Percentiles rank a stretch among this genome's conserved stretches.
phyloP scores from a whole-genome alignment of 2,797 vertebrate genomes.

The Pagetopsis macropterus region DNA sequence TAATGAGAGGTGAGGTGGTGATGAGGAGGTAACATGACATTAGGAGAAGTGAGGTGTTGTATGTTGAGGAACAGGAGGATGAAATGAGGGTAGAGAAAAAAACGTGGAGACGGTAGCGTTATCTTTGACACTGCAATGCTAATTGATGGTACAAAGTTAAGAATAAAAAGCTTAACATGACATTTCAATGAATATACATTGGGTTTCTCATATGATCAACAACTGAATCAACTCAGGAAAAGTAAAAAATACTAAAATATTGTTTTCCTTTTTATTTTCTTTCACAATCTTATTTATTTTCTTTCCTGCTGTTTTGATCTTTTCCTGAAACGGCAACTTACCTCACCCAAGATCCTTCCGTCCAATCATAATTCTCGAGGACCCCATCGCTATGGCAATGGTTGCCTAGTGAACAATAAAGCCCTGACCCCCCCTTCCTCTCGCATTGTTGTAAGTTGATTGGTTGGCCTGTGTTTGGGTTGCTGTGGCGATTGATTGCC shows the following conservation, averaged over 20 bases:
- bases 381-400: conserved; percentile 86
- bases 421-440: conserved; percentile 85
- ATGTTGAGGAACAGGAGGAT: conserved; percentile 41
- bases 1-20: conserved; percentile 56
- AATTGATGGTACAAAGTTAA: conserved; percentile 52
- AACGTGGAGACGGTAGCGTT: conserved; percentile 27
- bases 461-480: conserved; percentile 85
- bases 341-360: conserved; percentile 83
- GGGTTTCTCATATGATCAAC: conserved; percentile 56
- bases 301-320: conserved; percentile 84
- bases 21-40: conserved; percentile 23
- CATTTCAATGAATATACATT: conserved; percentile 58
- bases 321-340: conserved; percentile 85
- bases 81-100: conserved; percentile 29
- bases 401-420: conserved; percentile 88
- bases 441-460: conserved; percentile 84
- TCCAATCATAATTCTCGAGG: conserved; percentile 86
- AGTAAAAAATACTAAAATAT: conserved; percentile 73
- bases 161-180: conserved; percentile 53
- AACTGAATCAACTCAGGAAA: conserved; percentile 64
- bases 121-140: conserved; percentile 55
- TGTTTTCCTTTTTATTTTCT: conserved; percentile 80
- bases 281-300: conserved; percentile 80
- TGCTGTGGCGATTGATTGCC: conserved; percentile 86
- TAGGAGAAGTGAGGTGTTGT: conserved; percentile 42